These are phyloP conservation scores for Bubalus kerabau DNA, from an alignment of 2,113 vertebrate species.

Conservation along the genomic window DNA sequence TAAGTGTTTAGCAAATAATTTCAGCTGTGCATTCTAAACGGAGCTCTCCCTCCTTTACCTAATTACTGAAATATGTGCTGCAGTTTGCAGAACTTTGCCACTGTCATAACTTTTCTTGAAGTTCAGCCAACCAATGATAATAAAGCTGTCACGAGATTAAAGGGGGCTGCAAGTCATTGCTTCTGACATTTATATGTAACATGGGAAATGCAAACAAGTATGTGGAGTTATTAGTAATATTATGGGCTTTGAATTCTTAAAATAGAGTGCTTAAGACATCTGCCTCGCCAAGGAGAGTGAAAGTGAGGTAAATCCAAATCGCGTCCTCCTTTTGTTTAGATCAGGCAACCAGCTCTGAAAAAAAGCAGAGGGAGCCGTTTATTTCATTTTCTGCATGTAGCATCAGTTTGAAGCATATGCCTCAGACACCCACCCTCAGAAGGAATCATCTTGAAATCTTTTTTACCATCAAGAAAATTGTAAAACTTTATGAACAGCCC, in stretches of 20 bases:
- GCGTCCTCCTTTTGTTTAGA: conserved; percentile 10
- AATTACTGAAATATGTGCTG: conserved; percentile 69
- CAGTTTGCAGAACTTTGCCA: conserved; percentile 69
- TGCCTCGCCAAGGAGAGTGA: conserved; percentile 28
- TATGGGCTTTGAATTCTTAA: conserved; percentile 69
- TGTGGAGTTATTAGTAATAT: conserved; percentile 67
- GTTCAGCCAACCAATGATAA: conserved; percentile 68
- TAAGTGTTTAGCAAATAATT: conserved; percentile 71
- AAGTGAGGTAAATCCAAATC: neutral
- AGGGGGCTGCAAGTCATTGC: conserved; percentile 66
- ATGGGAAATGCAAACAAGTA: conserved; percentile 69
- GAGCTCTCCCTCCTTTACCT: conserved; percentile 65
- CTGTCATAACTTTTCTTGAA: conserved; percentile 75
- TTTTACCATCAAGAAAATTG: neutral
- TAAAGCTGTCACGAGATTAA: conserved; percentile 73
- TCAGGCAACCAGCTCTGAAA: neutral
- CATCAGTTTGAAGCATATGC: neutral
- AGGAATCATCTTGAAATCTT: neutral
- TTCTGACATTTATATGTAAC: conserved; percentile 64
- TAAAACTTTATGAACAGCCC: neutral
- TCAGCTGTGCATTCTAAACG: conserved; percentile 45
- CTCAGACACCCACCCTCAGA: neutral
- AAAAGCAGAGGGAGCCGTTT: neutral
- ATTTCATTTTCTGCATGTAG: neutral
- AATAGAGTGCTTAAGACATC: conserved; percentile 49